A percentile compares a stretch with the other conserved stretches of the same genome.
Conservation (phyloP, 2,113 vertebrate species). For the Prochilodus magdalenae region DNA sequence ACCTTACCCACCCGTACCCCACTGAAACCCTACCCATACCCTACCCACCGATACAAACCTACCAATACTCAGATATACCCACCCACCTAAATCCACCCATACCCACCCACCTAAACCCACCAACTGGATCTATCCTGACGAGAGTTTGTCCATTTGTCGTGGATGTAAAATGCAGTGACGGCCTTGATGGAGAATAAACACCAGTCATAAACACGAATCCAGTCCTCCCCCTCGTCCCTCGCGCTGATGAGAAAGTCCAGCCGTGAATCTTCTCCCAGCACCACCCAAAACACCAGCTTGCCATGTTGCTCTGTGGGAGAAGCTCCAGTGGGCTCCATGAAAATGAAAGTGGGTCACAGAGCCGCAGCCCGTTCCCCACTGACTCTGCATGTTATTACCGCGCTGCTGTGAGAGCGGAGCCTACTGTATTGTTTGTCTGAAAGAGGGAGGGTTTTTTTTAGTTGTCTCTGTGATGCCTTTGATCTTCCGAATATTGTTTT, state of each 20-base stretch:
- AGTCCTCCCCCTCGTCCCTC: conserved; percentile 50
- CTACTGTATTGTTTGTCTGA: conserved; percentile 24
- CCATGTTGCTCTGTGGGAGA: background rate
- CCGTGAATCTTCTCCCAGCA: conserved; percentile 31
- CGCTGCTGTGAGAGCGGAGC: background rate
- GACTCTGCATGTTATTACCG: conserved; percentile 18
- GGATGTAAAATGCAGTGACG: background rate
- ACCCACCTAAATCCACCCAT: no score
- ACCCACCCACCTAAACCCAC: no score
- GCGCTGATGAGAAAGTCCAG: conserved; percentile 62
- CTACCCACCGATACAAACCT: no score
- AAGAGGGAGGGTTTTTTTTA: no score
- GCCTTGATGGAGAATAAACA: conserved; percentile 59
- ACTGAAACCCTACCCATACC: no score
- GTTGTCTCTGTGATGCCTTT: background rate
- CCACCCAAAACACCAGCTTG: background rate
- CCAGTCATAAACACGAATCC: conserved; percentile 70
- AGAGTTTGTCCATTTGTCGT: background rate
- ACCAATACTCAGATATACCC: no score
- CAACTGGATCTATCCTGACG: background rate
- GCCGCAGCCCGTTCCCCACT: conserved; percentile 1
- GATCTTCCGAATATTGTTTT: background rate
- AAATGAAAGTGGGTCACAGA: conserved; percentile 40
- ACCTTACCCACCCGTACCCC: no score
- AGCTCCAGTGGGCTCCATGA: background rate